Conservation (phyloP, 2,113 vertebrate genomes). For the Phasianus colchicus region DNA sequence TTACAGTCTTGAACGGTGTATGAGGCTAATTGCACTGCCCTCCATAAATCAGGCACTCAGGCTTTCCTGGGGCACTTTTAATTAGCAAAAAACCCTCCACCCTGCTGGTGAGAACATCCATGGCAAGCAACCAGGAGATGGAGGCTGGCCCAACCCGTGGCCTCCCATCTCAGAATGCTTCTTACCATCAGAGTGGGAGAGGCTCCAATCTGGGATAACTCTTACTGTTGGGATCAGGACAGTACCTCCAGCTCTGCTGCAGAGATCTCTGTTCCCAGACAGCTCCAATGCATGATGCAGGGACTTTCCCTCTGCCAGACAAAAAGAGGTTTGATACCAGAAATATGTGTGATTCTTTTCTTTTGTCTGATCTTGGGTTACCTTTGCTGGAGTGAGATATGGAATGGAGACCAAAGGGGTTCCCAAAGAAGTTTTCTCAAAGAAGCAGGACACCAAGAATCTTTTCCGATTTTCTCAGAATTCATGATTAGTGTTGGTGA, state of each 20-base stretch:
- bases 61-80: neutral
- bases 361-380: neutral
- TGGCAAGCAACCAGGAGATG: neutral
- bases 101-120: neutral
- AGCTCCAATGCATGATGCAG: neutral
- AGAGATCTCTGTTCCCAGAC: no score
- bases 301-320: neutral
- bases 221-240: no score
- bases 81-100: neutral
- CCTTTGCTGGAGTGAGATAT: neutral
- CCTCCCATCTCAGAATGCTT: neutral
- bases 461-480: neutral
- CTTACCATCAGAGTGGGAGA: no score
- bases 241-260: no score
- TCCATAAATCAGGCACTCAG: neutral
- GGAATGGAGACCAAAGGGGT: neutral
- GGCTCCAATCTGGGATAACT: no score
- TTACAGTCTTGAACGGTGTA: neutral
- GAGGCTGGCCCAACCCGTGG: neutral
- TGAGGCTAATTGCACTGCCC: constrained; percentile 20
- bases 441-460: neutral
- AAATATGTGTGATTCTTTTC: neutral
- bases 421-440: neutral
- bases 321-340: neutral
- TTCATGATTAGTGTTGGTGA: neutral